A percentile compares a stretch with the other conserved stretches of the same genome.
phyloP scores from a whole-genome alignment of 2,797 vertebrate genomes.

The Sparidentex hasta region DNA sequence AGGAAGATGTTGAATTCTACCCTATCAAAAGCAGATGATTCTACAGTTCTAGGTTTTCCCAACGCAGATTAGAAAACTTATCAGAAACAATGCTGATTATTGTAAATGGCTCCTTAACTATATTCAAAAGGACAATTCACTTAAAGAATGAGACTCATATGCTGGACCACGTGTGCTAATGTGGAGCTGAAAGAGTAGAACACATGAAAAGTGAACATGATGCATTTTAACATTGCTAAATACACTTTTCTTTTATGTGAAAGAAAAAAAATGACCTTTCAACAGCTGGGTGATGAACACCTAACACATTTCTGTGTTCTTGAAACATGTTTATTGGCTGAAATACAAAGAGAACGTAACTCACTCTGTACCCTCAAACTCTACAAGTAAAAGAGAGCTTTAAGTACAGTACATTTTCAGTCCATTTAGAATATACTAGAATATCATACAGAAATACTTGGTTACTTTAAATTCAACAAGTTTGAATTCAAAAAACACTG shows the following conservation, averaged over 20 bases:
- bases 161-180: background rate
- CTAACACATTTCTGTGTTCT: no score
- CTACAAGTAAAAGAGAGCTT: no score
- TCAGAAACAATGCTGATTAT: background rate
- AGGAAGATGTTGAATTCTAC: background rate
- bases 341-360: no score
- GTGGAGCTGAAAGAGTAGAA: background rate
- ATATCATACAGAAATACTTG: background rate
- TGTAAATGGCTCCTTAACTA: background rate
- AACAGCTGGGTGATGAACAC: no score
- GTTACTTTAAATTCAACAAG: constrained; percentile 13
- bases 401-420: constrained; percentile 20
- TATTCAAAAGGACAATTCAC: background rate
- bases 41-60: background rate
- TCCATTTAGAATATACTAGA: constrained; percentile 3
- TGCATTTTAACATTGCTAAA: background rate
- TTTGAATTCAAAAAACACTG: background rate
- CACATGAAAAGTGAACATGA: constrained; percentile 3
- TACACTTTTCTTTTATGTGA: background rate
- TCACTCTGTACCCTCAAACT: no score
- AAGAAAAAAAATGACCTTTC: background rate
- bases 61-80: background rate
- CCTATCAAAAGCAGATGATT: background rate
- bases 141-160: constrained; percentile 27
- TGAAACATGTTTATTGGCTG: no score